phyloP scores from a whole-genome alignment of 2,888 invertebrate species.

The Cyclophora albipunctata region DNA sequence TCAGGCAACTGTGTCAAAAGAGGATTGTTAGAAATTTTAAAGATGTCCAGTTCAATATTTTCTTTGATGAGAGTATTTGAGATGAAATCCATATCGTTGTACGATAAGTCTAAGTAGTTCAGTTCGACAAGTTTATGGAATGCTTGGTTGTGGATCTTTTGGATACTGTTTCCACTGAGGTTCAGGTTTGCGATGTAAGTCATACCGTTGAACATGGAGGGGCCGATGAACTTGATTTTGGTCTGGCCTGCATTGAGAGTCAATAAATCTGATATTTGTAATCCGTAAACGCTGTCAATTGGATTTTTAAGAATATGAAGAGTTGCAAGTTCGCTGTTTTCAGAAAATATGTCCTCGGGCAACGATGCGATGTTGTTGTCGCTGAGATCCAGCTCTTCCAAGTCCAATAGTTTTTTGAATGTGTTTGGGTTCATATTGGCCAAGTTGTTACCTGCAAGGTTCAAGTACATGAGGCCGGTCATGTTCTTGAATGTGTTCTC shows the following conservation, averaged over 20 bases:
- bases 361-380: conserved; percentile 80
- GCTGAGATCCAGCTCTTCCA: conserved; percentile 84
- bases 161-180: conserved; percentile 81
- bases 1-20: conserved; percentile 79
- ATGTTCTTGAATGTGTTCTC: conserved; percentile 79
- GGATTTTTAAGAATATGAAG: conserved; percentile 83
- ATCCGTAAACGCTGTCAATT: conserved; percentile 76
- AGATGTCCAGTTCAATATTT: conserved; percentile 80
- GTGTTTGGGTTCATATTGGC: conserved; percentile 74
- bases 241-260: conserved; percentile 82
- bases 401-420: conserved; percentile 77
- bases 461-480: conserved; percentile 79
- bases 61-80: conserved; percentile 80
- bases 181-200: conserved; percentile 78
- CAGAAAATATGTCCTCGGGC: conserved; percentile 78
- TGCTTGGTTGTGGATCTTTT: conserved; percentile 80
- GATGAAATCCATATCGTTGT: conserved; percentile 80
- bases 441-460: conserved; percentile 80
- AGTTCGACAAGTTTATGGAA: conserved; percentile 80
- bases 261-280: conserved; percentile 78
- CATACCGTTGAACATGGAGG: conserved; percentile 79
- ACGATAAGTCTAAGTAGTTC: conserved; percentile 82
- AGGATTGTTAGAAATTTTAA: conserved; percentile 83
- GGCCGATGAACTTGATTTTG: conserved; percentile 78
- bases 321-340: conserved; percentile 79